Evolutionary conservation across 2,797 vertebrate genomes (phyloP).

Genomic region (Sebastes kiyomatsui): DNA sequence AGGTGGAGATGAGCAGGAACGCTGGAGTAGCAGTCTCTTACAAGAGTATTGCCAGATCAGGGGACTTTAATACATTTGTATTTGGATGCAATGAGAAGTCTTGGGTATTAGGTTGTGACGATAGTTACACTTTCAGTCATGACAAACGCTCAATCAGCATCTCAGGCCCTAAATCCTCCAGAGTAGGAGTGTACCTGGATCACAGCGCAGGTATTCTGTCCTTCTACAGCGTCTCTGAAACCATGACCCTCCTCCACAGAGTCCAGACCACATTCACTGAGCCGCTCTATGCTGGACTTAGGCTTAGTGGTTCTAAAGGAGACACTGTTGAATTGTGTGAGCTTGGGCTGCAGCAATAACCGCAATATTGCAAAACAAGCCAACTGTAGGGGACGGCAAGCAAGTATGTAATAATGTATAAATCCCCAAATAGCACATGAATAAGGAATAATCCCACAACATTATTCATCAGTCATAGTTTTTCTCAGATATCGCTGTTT

Average conservation of each 20-base stretch:
- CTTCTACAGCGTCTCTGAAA: no score
- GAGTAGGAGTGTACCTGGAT: no score
- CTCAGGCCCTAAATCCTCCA: neutral
- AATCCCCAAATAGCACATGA: no score
- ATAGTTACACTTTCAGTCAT: neutral
- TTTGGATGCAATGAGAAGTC: slow-evolving; percentile 3
- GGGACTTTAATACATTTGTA: fast-evolving
- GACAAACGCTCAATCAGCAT: fast-evolving
- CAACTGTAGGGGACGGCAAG: no score
- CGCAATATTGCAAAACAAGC: no score
- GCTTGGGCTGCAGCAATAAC: no score
- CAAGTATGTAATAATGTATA: neutral
- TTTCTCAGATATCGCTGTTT: no score
- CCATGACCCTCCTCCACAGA: neutral
- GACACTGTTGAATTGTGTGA: neutral
- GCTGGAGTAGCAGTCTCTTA: neutral
- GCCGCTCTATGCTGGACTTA: slow-evolving; percentile 9
- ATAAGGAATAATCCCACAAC: no score
- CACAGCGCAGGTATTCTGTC: no score
- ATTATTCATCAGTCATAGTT: no score
- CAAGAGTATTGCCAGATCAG: neutral
- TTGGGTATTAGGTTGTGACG: neutral
- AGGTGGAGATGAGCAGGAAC: neutral
- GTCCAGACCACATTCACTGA: slow-evolving; percentile 1
- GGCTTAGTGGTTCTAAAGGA: fast-evolving